These are phyloP conservation scores for Uropetala carovei DNA, from an alignment of 2,888 invertebrate species.

Conservation along the genomic window DNA sequence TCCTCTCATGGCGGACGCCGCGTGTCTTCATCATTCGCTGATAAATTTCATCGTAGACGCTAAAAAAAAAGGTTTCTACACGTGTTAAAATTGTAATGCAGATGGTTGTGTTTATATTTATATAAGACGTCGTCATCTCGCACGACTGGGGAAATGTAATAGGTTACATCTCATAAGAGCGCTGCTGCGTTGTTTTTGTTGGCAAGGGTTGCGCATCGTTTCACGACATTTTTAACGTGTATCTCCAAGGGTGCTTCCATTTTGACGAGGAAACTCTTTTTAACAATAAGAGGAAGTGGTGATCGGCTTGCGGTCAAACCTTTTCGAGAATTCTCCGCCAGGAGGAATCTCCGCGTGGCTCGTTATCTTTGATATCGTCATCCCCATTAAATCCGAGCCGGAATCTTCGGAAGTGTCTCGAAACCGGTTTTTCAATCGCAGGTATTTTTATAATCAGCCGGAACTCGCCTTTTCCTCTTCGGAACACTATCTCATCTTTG, in stretches of 20 bases:
- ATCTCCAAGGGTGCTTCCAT: neutral
- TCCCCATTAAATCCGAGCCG: slow-evolving; percentile 1
- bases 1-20: no score
- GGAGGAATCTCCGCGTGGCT: neutral
- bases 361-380: neutral
- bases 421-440: neutral
- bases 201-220: neutral
- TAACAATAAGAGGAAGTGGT: neutral
- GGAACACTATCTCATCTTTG: neutral
- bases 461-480: neutral
- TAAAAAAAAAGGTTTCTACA: no score
- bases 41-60: no score
- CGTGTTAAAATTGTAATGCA: no score
- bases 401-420: neutral
- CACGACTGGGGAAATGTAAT: neutral
- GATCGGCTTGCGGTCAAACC: neutral
- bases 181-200: neutral
- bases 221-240: neutral
- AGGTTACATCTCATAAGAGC: neutral
- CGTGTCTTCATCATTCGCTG: no score
- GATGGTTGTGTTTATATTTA: no score
- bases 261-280: neutral
- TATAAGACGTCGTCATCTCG: no score
- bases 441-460: neutral
- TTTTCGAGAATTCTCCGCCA: neutral